Evolutionary conservation across 1,140 invertebrate genomes (phyloP), one percentile per base, ranked within the genome.

Genomic region (Euwallacea fornicatus): DNA sequence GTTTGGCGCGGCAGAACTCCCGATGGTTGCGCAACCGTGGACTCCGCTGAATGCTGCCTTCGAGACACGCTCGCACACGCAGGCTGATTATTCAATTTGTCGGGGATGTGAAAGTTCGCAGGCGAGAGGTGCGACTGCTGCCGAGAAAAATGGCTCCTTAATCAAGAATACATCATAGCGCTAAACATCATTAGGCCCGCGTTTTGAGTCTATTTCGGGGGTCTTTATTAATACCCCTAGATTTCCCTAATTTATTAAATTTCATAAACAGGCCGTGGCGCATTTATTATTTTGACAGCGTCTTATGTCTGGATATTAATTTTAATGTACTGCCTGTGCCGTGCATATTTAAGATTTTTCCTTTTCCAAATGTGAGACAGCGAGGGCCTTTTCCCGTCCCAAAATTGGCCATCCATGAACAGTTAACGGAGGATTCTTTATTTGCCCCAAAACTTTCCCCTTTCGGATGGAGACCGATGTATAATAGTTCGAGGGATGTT

Each of bases 181-280:
- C 63, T 65, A 66, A 66, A 58, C 44, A 66, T 44, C 54, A 54
- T 65, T 65, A 41, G 15, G 47, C 10, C 11, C 11, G 43, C 11
- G 43, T 65, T 41, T 58, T 44, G 21, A 33, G 16, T 64, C 68
- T 70, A 70, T 70, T 70, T 70, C 33, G 10, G 46, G 60, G 15
- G 8, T n/a, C 46, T 33, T 42, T 70, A 70, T 70, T 70, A 70
- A 70, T 70, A 64, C 42, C 15, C 13, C 16, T 7, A 64, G 60
- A 70, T 70, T 70, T 70, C 42, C 62, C 68, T 65, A 65, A 70
- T 70, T 70, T 70, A 70, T 70, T 70, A 70, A 65, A 64, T 64
- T 70, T 70, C 68, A 63, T 70, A 70, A 70, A 70, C 68, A 70
- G n/a, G 60, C 68, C 42, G 68, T 59, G 68, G 41, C 42, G 47